phyloP scores from a whole-genome alignment of 2,888 invertebrate species.

The Watsonalla cultraria region DNA sequence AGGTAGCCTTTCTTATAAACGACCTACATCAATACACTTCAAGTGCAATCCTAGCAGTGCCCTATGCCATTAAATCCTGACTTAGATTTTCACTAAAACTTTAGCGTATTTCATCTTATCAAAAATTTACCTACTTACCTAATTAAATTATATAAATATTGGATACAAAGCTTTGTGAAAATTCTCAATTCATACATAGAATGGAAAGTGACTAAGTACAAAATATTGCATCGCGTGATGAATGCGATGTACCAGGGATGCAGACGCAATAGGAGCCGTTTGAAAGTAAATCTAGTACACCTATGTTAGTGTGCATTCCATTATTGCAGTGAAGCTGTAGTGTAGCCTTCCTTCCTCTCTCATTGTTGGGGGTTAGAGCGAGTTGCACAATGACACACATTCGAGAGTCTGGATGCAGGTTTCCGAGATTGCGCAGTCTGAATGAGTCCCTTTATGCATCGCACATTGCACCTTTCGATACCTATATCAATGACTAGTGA shows the following conservation, averaged over 20 bases:
- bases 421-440: slow-evolving; percentile 6
- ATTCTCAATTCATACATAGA: no score
- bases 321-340: neutral
- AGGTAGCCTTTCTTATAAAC: no score
- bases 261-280: slow-evolving; percentile 5
- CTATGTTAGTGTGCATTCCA: neutral
- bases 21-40: no score
- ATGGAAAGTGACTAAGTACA: neutral
- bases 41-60: no score
- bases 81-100: no score
- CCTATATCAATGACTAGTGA: no score
- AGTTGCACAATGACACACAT: neutral
- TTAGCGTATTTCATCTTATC: no score
- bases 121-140: no score
- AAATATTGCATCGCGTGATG: slow-evolving; percentile 8
- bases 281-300: neutral
- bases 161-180: no score
- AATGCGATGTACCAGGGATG: slow-evolving; percentile 15
- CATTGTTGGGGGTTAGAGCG: neutral
- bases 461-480: neutral
- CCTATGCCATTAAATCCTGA: no score
- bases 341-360: neutral
- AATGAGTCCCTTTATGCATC: neutral
- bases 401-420: slow-evolving; percentile 2
- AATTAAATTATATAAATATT: no score